These are phyloP conservation scores for Schizaphis graminum DNA, from an alignment of 2,888 invertebrate genomes.

Conservation along the genomic window DNA sequence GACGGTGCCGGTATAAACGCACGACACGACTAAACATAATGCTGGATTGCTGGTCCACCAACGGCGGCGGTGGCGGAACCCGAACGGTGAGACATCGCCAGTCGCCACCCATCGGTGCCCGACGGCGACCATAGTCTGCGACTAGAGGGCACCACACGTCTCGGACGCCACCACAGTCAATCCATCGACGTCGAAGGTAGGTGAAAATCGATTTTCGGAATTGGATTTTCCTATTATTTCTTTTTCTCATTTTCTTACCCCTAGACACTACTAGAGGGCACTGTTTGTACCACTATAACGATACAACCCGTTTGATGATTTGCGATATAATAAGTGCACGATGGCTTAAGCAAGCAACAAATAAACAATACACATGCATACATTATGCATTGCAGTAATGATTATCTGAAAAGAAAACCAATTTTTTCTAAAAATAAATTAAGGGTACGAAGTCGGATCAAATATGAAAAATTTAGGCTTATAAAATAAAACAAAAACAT, in stretches of 20 bases:
- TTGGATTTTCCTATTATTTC: background rate
- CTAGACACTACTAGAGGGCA: background rate
- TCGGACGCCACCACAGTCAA: too few species aligned
- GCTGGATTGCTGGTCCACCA: background rate
- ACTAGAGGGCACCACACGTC: background rate
- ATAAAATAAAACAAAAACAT: background rate
- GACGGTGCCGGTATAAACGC: background rate
- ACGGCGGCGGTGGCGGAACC: background rate
- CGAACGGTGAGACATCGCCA: background rate
- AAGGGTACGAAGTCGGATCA: background rate
- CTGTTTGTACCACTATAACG: background rate
- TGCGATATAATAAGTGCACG: background rate
- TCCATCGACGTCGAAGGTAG: background rate
- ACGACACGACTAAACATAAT: slow-evolving; percentile 38
- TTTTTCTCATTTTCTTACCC: background rate
- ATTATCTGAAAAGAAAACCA: background rate
- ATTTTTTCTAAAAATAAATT: background rate
- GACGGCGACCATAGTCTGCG: background rate
- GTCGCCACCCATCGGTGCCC: background rate
- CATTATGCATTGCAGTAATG: background rate
- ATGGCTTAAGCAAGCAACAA: background rate
- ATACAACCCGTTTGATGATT: background rate
- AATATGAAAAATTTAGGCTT: background rate
- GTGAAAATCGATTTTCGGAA: background rate
- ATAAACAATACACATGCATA: too few species aligned